Evolutionary conservation across 2,888 invertebrate species (phyloP), one percentile per base, ranked within the genome.

Genomic region (Xestobium rufovillosum): DNA sequence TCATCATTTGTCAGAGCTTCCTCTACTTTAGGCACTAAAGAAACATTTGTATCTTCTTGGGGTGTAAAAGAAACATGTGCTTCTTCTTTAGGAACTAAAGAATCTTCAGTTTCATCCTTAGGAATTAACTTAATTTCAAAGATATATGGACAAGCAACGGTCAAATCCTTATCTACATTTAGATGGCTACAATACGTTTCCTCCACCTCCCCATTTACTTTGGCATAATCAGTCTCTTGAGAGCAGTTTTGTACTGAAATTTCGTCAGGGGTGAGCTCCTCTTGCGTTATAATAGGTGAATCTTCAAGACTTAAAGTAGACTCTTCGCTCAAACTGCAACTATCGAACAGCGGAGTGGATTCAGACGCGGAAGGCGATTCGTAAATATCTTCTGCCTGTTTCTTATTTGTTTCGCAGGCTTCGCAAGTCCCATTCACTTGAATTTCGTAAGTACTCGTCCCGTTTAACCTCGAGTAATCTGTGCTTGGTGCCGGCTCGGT

Each of bases 261-360:
- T 23, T 23, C 23, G n/a, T n/a, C n/a, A n/a, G n/a, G n/a, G n/a
- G n/a, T n/a, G n/a, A n/a, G n/a, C n/a, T n/a, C n/a, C n/a, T n/a
- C n/a, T n/a, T n/a, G n/a, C n/a, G n/a, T n/a, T n/a, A n/a, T n/a
- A n/a, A 30, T 46, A 33, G 52, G 49, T 34, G 45, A 47, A 34
- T 53, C 53, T 49, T 43, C 50, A 15, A 55, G 38, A 43, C 55
- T 56, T 27, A 57, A 44, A 8, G 52, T 53, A 15, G 55, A 53
- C 26, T 44, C 33, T 27, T 57, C 55, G 14, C 52, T 55, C 23
- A 19, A n/a, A 8, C 6, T 8, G 6, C 6, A 19, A n/a, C n/a
- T 8, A 19, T 19, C 23, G 6, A 8, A 6, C 6, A 8, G 6
- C n/a, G 23, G 23, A 6, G 23, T 8, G n/a, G 6, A 8, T 19